phyloP scores from a whole-genome alignment of 1,140 invertebrate genomes.

The Anastrepha obliqua region DNA sequence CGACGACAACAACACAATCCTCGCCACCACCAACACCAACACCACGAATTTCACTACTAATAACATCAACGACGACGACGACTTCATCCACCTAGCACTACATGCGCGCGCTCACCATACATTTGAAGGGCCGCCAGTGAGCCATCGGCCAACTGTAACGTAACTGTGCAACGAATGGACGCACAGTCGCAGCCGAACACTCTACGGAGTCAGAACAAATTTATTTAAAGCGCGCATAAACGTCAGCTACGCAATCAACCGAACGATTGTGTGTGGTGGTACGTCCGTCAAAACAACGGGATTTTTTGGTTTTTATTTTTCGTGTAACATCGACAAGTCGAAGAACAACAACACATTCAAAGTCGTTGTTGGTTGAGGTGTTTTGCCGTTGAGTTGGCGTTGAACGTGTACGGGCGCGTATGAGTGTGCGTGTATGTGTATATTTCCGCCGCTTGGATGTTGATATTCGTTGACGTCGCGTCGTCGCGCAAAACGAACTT shows the following conservation, averaged over 20 bases:
- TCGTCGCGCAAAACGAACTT: slow-evolving; percentile 15
- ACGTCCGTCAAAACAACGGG: slow-evolving; percentile 45
- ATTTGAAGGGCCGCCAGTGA: not conserved
- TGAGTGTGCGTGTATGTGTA: not conserved
- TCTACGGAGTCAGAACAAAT: slow-evolving; percentile 49
- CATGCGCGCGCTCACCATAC: not conserved
- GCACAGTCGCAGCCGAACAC: slow-evolving; percentile 37
- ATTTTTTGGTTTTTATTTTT: slow-evolving; percentile 33
- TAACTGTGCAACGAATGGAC: slow-evolving; percentile 36
- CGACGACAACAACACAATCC: not conserved
- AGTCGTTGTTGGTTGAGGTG: not conserved
- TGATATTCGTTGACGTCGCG: slow-evolving; percentile 21
- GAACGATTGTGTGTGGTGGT: slow-evolving; percentile 5
- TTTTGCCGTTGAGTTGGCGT: not conserved
- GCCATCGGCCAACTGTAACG: slow-evolving; percentile 23
- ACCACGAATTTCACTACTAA: not conserved
- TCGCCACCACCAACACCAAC: not conserved
- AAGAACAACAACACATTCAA: not conserved
- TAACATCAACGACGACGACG: not conserved
- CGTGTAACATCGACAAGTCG: not conserved
- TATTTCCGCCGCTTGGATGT: slow-evolving; percentile 12
- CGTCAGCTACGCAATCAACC: not conserved
- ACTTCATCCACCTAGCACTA: slow-evolving; percentile 10
- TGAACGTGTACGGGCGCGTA: no score
- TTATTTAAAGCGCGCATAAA: not conserved